A percentile compares a stretch with the other conserved stretches of the same genome.
Conservation (phyloP, 2,888 invertebrate genomes). For the Pimpla rufipes region DNA sequence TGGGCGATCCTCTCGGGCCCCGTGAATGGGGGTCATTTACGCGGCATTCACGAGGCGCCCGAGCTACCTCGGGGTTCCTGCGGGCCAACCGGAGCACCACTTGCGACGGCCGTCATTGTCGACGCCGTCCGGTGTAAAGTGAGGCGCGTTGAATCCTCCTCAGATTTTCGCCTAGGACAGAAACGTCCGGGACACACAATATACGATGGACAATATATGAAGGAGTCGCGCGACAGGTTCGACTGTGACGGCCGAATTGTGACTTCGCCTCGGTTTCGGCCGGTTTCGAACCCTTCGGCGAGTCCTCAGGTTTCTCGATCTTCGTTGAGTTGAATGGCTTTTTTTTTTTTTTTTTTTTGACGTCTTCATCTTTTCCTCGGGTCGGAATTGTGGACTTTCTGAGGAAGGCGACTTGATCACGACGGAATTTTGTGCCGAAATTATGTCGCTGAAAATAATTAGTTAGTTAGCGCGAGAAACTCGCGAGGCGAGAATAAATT, state of each 20-base stretch:
- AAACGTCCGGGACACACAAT: conserved; percentile 35
- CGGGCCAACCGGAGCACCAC: conserved; percentile 31
- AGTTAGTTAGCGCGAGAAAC: too few species aligned
- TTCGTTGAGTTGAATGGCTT: conserved; percentile 21
- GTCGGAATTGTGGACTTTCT: too few species aligned
- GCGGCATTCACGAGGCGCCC: conserved; percentile 77
- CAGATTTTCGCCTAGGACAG: conserved; percentile 9
- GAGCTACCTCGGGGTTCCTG: conserved; percentile 23
- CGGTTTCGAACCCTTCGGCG: conserved; percentile 49
- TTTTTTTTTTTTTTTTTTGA: neutral
- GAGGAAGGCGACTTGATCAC: too few species aligned
- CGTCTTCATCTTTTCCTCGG: neutral
- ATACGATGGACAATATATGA: conserved; percentile 53
- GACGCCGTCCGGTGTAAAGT: conserved; percentile 56
- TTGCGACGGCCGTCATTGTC: conserved; percentile 78
- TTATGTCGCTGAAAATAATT: too few species aligned
- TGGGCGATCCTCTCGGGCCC: conserved; percentile 76
- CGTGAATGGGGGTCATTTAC: conserved; percentile 83
- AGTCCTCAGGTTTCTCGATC: conserved; percentile 18
- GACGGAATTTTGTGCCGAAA: too few species aligned
- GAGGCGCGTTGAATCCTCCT: conserved; percentile 59
- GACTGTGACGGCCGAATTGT: conserved; percentile 75
- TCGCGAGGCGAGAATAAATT: too few species aligned
- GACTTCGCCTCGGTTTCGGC: conserved; percentile 74
- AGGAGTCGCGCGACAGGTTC: conserved; percentile 69